Base-by-base conservation (phyloP, 2,888 invertebrate species). In the Lepas anatifera region DNA sequence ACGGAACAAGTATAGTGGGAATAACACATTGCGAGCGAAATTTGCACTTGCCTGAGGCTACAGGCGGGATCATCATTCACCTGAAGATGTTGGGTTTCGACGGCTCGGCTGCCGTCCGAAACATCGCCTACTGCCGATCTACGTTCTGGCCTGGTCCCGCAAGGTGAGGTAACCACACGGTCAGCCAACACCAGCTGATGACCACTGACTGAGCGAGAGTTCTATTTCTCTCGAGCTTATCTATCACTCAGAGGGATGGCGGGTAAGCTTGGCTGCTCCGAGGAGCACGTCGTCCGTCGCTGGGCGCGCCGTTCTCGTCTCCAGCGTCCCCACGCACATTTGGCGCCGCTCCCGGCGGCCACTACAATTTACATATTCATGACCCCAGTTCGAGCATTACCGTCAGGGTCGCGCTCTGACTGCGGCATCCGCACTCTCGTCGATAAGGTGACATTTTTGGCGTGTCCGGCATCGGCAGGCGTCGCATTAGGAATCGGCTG, bases 401-500 rank as follows among this genome's bases (percentile, higher is more conserved):
- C 58, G 35, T 18, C 35, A 32, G 58, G 35, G n/a, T 10, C 29
- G 32, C 1, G 13, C 4, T 35, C 22, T 35, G 58, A 58, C 35
- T n/a, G n/a, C n/a, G n/a, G n/a, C n/a, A n/a, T n/a, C n/a, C n/a
- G n/a, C n/a, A n/a, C n/a, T n/a, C n/a, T n/a, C n/a, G n/a, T n/a
- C n/a, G n/a, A n/a, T n/a, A n/a, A 58, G 35, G 41, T 16, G 32
- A 35, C 58, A 32, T 58, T 58, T 58, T 58, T 58, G 58, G 58
- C 58, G 58, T 32, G 27, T 32, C 29, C 35, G 25, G 35, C 58
- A 58, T 35, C 35, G 25, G 58, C 32, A 32, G 58, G 58, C 11
- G 58, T 22, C 22, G 58, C 58, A 35, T 35, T 58, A 35, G 58
- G 35, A 11, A 13, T 27, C 52, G 50, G 50, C 11, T n/a, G 41